A percentile compares a stretch with the other conserved stretches of the same genome.
These are phyloP conservation scores for Sitophilus oryzae DNA, from an alignment of 1,140 invertebrate genomes.

Conservation along the genomic window DNA sequence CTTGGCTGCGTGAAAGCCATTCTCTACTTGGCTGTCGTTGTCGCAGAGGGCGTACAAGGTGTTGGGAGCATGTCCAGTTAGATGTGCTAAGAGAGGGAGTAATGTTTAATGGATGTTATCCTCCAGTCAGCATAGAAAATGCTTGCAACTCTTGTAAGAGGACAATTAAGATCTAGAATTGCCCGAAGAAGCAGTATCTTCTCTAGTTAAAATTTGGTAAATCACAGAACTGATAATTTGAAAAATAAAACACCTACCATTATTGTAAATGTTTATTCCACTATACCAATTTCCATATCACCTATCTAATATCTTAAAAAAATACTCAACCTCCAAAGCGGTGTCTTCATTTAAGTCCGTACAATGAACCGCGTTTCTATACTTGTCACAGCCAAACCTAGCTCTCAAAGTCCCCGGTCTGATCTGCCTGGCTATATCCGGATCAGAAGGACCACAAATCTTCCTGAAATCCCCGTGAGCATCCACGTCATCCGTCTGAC, in stretches of 20 bases:
- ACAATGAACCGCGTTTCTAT: constrained; percentile 87
- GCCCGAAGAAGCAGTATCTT: too few species aligned
- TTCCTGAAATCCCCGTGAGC: constrained; percentile 73
- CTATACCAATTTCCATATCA: too few species aligned
- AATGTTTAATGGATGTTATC: too few species aligned
- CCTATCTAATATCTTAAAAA: constrained; percentile 58
- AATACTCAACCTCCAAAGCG: constrained; percentile 74
- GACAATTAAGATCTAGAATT: too few species aligned
- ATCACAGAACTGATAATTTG: too few species aligned
- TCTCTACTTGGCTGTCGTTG: constrained; percentile 59
- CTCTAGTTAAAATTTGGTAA: too few species aligned
- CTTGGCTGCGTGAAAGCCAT: constrained; percentile 67
- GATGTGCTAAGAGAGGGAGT: too few species aligned
- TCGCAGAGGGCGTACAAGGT: constrained; percentile 68
- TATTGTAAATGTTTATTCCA: too few species aligned
- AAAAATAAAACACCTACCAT: too few species aligned
- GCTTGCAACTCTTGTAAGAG: too few species aligned
- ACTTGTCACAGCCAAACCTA: constrained; percentile 73
- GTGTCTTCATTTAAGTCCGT: constrained; percentile 88
- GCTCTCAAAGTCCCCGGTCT: constrained; percentile 79
- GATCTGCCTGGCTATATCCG: constrained; percentile 77
- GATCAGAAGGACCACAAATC: constrained; percentile 81
- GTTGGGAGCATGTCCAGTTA: too few species aligned
- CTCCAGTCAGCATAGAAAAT: too few species aligned
- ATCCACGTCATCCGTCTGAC: constrained; percentile 51